Percentiles rank a stretch among this genome's conserved stretches.
Conservation (phyloP, 2,888 invertebrate species). For the Cryptocheilus praepositus region DNA sequence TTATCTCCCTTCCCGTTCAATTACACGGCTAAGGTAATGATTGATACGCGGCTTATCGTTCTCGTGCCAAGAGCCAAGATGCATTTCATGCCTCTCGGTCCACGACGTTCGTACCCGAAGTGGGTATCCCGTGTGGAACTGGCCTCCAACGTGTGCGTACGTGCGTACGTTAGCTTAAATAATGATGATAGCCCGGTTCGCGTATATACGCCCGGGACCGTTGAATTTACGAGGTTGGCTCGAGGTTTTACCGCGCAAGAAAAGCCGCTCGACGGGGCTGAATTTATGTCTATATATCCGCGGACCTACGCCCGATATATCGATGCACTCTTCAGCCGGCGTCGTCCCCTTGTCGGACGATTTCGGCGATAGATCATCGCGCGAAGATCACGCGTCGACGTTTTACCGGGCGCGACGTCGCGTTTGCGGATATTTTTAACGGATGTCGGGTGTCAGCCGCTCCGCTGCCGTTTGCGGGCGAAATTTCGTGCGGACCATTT, state of each 20-base stretch:
- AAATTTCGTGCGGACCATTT: too few relatives aligned
- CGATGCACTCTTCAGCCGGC: too few relatives aligned
- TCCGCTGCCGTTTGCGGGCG: too few relatives aligned
- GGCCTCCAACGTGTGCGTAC: not conserved
- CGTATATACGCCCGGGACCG: slow-evolving; percentile 14
- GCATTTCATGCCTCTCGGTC: slow-evolving; percentile 33
- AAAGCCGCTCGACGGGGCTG: slow-evolving; percentile 17
- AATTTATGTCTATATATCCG: slow-evolving; percentile 44
- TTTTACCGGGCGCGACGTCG: too few relatives aligned
- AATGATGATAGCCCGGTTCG: slow-evolving; percentile 39
- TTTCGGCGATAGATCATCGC: too few relatives aligned
- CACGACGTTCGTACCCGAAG: not conserved
- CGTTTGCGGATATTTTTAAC: too few relatives aligned
- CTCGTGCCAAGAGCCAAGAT: slow-evolving; percentile 31
- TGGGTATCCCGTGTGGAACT: not conserved
- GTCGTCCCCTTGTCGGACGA: too few relatives aligned
- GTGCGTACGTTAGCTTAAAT: slow-evolving; percentile 37
- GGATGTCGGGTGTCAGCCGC: too few relatives aligned
- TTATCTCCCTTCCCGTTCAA: slow-evolving; percentile 43
- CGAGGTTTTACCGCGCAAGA: slow-evolving; percentile 28
- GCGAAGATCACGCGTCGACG: too few relatives aligned
- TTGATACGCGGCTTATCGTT: slow-evolving; percentile 49
- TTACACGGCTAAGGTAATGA: slow-evolving; percentile 52
- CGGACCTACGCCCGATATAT: too few relatives aligned
- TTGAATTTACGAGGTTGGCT: slow-evolving; percentile 44